phyloP scores from a whole-genome alignment of 2,113 vertebrate species.

The Passer montanus region DNA sequence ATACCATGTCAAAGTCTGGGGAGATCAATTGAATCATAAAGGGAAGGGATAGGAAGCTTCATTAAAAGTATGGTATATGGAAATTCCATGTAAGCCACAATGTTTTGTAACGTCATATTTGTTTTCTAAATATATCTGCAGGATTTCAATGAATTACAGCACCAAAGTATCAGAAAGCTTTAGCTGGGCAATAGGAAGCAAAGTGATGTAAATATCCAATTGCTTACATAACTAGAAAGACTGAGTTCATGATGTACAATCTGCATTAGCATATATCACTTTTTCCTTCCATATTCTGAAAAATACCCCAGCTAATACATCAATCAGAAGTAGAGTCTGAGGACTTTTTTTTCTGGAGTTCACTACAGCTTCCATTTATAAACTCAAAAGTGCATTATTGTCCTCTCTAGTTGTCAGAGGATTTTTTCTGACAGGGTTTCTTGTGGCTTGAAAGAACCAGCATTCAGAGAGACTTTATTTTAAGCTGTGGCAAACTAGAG shows the following conservation, averaged over 20 bases:
- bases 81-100: not conserved
- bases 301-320: not conserved
- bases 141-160: not conserved
- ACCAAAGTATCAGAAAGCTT: not conserved
- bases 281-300: not conserved
- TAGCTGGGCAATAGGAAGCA: not conserved
- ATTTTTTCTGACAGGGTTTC: not conserved
- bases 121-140: not conserved
- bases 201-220: not conserved
- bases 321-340: not conserved
- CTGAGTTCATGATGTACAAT: not conserved
- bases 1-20: not conserved
- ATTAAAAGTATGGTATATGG: not conserved
- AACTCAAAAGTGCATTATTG: not conserved
- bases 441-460: not conserved
- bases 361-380: not conserved
- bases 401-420: not conserved
- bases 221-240: not conserved
- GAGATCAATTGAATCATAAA: not conserved
- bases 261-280: not conserved
- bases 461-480: not conserved
- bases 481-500: not conserved
- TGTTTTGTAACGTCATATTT: not conserved
- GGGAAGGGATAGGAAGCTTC: not conserved
- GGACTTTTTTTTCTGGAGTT: not conserved